phyloP scores from a whole-genome alignment of 2,888 invertebrate species.

The Drosophila fungiperda region DNA sequence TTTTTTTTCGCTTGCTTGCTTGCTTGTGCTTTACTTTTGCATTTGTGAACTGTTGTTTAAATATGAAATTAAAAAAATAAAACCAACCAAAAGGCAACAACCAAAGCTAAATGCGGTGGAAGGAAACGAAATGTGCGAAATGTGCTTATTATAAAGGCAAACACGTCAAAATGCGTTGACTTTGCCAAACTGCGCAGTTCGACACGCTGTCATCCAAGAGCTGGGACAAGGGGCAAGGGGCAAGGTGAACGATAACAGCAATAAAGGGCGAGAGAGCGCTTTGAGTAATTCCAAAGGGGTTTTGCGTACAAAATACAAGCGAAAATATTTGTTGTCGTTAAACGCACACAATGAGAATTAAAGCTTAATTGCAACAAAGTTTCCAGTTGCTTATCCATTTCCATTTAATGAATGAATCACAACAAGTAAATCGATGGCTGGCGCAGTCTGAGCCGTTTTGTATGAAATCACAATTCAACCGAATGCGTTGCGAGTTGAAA shows the following conservation, averaged over 20 bases:
- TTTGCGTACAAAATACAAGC: conserved; percentile 23
- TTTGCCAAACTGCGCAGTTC: conserved; percentile 65
- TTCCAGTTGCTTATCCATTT: conserved; percentile 41
- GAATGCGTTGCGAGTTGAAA: conserved; percentile 21
- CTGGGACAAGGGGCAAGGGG: conserved; percentile 1
- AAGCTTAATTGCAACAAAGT: conserved; percentile 46
- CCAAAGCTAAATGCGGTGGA: conserved; percentile 39
- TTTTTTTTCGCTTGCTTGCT: conserved; percentile 22
- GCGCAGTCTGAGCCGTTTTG: conserved; percentile 5
- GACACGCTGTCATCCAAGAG: conserved; percentile 31
- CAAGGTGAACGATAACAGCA: conserved; percentile 5
- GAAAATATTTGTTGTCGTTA: conserved; percentile 32
- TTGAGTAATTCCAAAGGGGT: conserved; percentile 44
- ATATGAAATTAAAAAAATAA: conserved; percentile 52
- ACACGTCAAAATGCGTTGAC: conserved; percentile 65
- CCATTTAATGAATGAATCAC: conserved; percentile 38
- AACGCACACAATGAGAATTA: conserved; percentile 14
- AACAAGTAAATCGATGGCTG: conserved; percentile 37
- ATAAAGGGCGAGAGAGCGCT: conserved; percentile 8
- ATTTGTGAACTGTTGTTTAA: conserved; percentile 70
- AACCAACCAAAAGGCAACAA: conserved; percentile 21
- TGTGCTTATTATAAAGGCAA: conserved; percentile 76
- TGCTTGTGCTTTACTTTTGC: conserved; percentile 32
- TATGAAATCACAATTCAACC: conserved; percentile 16
- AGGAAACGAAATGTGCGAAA: conserved; percentile 65